These are phyloP conservation scores for Carassius auratus DNA, from an alignment of 2,113 vertebrate genomes.

Conservation along the genomic window DNA sequence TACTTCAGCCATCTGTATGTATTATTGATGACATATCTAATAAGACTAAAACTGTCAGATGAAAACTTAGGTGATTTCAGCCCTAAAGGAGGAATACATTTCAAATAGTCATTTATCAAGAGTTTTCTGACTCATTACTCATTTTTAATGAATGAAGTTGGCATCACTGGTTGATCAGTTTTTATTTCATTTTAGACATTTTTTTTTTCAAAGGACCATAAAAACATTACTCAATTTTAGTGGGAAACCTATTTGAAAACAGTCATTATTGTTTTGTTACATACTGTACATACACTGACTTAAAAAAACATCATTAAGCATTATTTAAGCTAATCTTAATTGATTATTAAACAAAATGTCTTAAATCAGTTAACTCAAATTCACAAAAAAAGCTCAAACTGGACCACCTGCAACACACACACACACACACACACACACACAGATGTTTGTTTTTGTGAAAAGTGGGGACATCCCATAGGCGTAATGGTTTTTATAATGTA, in stretches of 20 bases:
- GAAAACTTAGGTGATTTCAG: not conserved
- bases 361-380: too few relatives aligned
- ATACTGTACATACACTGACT: too few relatives aligned
- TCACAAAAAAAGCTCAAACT: too few relatives aligned
- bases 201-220: not conserved
- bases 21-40: slow-evolving; percentile 19
- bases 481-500: too few relatives aligned
- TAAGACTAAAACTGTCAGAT: slow-evolving; percentile 4
- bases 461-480: too few relatives aligned
- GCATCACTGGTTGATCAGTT: not conserved
- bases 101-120: not conserved
- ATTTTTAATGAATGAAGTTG: not conserved
- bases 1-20: not conserved
- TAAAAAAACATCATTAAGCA: not conserved
- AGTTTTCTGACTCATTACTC: not conserved
- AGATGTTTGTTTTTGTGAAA: too few relatives aligned
- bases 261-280: not conserved
- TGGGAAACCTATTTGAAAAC: not conserved
- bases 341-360: too few relatives aligned
- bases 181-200: not conserved
- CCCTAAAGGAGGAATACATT: not conserved
- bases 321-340: not conserved
- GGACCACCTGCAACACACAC: too few relatives aligned
- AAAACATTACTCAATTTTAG: not conserved
- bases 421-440: too few relatives aligned